A percentile compares a stretch with the other conserved stretches of the same genome.
Evolutionary conservation across 23 tunicate genomes (phyloP).

Genomic region (Aplidium turbinatum): DNA sequence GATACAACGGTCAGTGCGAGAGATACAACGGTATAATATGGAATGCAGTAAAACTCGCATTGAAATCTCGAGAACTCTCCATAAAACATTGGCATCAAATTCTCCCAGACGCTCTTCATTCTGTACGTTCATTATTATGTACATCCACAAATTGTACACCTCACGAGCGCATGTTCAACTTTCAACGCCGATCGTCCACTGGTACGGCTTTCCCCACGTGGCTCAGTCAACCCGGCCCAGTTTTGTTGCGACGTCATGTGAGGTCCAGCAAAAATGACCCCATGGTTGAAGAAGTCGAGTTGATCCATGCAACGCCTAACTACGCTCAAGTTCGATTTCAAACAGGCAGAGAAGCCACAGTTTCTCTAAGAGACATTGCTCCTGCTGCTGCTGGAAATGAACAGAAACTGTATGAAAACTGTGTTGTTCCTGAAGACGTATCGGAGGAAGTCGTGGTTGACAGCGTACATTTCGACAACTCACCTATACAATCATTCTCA

Average conservation of each 20-base stretch:
- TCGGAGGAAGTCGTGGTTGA: too few species aligned
- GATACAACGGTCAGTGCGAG: constrained; percentile 31
- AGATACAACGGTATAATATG: constrained; percentile 20
- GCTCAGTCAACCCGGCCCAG: constrained; percentile 28
- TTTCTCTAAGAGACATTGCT: constrained; percentile 10
- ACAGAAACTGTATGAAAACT: too few species aligned
- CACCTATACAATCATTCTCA: too few species aligned
- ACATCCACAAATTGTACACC: constrained; percentile 30
- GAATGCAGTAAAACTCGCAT: constrained; percentile 4
- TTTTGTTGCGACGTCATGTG: constrained; percentile 1
- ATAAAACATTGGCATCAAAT: constrained; percentile 13
- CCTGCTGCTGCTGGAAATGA: too few species aligned
- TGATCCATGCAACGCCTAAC: constrained; percentile 3
- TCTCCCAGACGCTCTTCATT: constrained; percentile 15
- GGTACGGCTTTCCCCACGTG: constrained; percentile 20
- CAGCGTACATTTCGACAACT: too few species aligned
- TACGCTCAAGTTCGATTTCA: constrained; percentile 22
- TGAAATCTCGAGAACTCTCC: constrained; percentile 11
- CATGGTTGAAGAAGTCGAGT: constrained; percentile 24
- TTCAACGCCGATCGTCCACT: not conserved
- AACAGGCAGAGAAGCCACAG: constrained; percentile 16
- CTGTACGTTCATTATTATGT: constrained; percentile 15
- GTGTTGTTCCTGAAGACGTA: too few species aligned
- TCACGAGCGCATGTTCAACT: constrained; percentile 12
- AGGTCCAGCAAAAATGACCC: constrained; percentile 2